Evolutionary conservation across 2,113 vertebrate species (phyloP), one percentile per base, ranked within the genome.

Genomic region (Parus major): DNA sequence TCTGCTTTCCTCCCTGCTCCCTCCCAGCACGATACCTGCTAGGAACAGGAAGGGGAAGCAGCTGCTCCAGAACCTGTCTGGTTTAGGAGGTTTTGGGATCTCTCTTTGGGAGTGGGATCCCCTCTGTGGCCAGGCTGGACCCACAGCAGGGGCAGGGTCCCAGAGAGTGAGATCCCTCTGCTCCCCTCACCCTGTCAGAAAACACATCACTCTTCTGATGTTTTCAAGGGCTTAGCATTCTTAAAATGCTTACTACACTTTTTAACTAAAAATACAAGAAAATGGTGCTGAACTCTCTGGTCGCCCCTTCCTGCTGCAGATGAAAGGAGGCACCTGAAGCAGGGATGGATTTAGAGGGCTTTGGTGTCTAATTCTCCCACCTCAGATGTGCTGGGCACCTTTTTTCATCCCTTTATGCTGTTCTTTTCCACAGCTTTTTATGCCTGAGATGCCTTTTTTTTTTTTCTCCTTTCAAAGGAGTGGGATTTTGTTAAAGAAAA

Each of bases 211-310:
- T 50, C 35, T 11, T 17, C 23, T 64, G 70, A 39, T 69, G 29
- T 28, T n/a, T 70, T 11, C 20, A 47, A n/a, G 44, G n/a, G 41
- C 27, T 96, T 77, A 47, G 68, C 35, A 0, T 46, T 80, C 59
- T 82, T 86, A 53, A 85, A 83, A 55, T 29, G 28, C 46, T 88
- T 86, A 44, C 61, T 72, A 29, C 13, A 15, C 16, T 25, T 91
- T 55, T 84, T 23, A 85, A 84, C 79, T 89, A 33, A 78, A 84
- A 89, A 22, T 46, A 53, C 50, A 18, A 68, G 70, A 23, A 2
- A 39, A 19, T 0, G 1, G 10, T 46, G 46, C 63, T 11, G 59
- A 55, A n/a, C 39, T 61, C 59, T 78, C 15, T 0, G 0, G 29
- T 22, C 15, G 1, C 23, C 36, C 33, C 56, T 66, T 84, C 61